Base-by-base conservation (phyloP, 2,888 invertebrate genomes). In the Proisotoma minuta region DNA sequence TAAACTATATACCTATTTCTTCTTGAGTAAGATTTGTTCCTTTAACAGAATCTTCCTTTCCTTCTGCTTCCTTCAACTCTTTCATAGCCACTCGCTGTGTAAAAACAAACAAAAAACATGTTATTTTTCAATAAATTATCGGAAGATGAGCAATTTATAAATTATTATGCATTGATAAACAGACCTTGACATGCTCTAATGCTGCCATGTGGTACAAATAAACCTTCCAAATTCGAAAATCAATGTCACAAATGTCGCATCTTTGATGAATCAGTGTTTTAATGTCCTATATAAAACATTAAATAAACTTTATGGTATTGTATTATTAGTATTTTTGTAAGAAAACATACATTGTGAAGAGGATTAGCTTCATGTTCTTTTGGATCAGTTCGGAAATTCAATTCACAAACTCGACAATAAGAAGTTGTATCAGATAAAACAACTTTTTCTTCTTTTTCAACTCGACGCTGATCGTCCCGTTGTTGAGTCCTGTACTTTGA, bases 191-290 rank as follows among this genome's bases (percentile, higher is more conserved):
- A 56, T 73, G 73, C 48, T 73, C 73, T 29, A 73, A 59, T n/a
- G 73, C 69, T 15, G 72, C 71, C 66, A 71, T 65, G 40, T 73
- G 73, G 49, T 72, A 71, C 15, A 70, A 26, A 29, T 68, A 70
- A n/a, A 65, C 67, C 60, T 72, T 72, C 73, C 73, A 73, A 52
- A 73, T 66, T 5, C 72, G 60, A 59, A 73, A 73, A 23, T 73
- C 72, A 43, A 73, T 70, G 29, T 72, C 65, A 56, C 73, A 73
- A 10, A 72, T 66, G 12, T 73, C 73, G 43, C 73, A 73, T 40
- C 68, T 59, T 26, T 68, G 65, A 57, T 73, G 69, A 18, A 73
- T 71, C 22, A 72, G 59, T 10, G 65, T 65, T 60, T 73, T 73
- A 24, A 73, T 70, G 64, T 72, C 62, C 73, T 73, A 53, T 8